Evolutionary conservation across 2,888 invertebrate genomes (phyloP), one percentile per base, ranked within the genome.

Genomic region (Andrena fulva): DNA sequence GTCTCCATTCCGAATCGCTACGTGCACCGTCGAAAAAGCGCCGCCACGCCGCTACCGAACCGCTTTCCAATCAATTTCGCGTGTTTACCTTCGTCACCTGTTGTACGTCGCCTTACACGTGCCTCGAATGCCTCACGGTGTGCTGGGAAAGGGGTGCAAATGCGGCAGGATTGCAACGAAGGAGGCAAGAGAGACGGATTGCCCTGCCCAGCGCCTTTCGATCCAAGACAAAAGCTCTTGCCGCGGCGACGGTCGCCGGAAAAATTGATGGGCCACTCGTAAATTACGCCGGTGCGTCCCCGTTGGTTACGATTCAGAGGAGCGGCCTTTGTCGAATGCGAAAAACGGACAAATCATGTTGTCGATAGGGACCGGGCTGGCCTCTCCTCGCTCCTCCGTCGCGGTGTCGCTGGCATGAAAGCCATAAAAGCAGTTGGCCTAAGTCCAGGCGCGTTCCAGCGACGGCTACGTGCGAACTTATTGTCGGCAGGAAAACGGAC

Each of bases 401-500:
- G 24, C 75, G 27, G 70, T 82, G 86, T 69, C 83, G 86, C 75
- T 80, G 79, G 52, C 82, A 77, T 72, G 81, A 76, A 75, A 72
- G 80, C 83, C 74, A 80, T 85, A 84, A 84, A 85, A 86, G 80
- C 76, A 83, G 84, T 90, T 90, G 89, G 90, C 89, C 90, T 76
- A 87, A 88, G 87, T 89, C 90, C 89, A 87, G 88, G n/a, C 85
- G 88, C 82, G 83, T 84, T 73, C 81, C 83, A 71, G 64, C 27
- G 59, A 33, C 50, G 73, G 69, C 62, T 83, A 78, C 80, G 85
- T 73, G 88, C 84, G 85, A 88, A 86, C 87, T 87, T 87, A 87
- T 86, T 85, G 87, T 85, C 87, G 80, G 77, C 70, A 64, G 71
- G 85, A 75, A 68, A 79, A 76, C 73, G 82, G 73, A 75, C 80